Percentiles rank a stretch among this genome's conserved stretches.
Evolutionary conservation across 2,797 vertebrate genomes (phyloP).

Genomic region (Malurus leucopterus): DNA sequence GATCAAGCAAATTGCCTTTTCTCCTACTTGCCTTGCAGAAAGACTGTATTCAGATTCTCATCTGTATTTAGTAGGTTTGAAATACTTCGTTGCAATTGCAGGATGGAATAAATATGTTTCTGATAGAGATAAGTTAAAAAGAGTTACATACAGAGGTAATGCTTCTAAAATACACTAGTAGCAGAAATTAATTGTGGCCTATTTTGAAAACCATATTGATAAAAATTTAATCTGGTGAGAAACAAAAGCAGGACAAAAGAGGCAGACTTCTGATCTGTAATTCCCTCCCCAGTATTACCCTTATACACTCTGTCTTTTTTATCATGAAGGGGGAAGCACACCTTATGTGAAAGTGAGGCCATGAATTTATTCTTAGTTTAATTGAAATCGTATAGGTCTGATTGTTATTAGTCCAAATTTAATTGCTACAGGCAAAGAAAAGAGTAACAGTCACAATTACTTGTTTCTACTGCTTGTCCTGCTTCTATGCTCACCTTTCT

Average conservation of each 20-base stretch:
- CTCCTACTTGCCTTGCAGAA: background rate
- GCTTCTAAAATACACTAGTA: background rate
- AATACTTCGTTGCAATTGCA: background rate
- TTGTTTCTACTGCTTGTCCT: background rate
- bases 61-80: background rate
- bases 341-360: background rate
- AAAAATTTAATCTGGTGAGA: background rate
- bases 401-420: background rate
- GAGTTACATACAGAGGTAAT: background rate
- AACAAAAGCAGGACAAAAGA: background rate
- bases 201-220: background rate
- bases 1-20: background rate
- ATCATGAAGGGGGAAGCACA: background rate
- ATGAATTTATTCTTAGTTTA: background rate
- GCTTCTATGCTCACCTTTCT: background rate
- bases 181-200: background rate
- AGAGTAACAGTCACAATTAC: background rate
- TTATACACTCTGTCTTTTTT: background rate
- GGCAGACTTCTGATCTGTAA: background rate
- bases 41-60: background rate
- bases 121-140: background rate
- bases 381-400: background rate
- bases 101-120: background rate
- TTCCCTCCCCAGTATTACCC: background rate
- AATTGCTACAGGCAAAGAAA: background rate